phyloP scores from a whole-genome alignment of 1,140 invertebrate genomes.

The Thaumatotibia leucotreta region DNA sequence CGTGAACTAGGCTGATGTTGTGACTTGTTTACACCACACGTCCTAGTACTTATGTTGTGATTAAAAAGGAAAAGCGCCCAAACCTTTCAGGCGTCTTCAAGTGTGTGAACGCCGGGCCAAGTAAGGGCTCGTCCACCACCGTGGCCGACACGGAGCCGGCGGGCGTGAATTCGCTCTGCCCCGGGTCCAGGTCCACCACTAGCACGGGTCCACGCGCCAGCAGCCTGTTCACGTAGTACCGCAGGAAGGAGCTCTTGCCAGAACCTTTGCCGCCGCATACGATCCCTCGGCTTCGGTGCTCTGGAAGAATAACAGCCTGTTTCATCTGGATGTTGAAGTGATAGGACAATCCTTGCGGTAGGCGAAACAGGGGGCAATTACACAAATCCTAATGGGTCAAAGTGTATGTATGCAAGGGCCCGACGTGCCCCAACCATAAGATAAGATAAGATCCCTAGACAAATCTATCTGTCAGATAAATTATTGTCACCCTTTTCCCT shows the following conservation, averaged over 20 bases:
- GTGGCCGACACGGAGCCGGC: slow-evolving; percentile 83
- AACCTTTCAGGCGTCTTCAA: slow-evolving; percentile 78
- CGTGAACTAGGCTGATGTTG: too few species aligned
- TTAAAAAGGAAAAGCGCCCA: slow-evolving; percentile 17
- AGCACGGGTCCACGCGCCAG: slow-evolving; percentile 77
- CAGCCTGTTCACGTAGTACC: slow-evolving; percentile 82
- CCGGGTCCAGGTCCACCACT: slow-evolving; percentile 89
- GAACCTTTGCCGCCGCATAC: slow-evolving; percentile 85
- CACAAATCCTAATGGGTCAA: too few species aligned
- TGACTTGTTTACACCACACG: too few species aligned
- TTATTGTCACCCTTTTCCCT: too few species aligned
- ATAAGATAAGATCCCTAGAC: too few species aligned
- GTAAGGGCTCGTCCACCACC: slow-evolving; percentile 79
- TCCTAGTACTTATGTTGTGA: too few species aligned
- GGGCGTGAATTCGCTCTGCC: slow-evolving; percentile 88
- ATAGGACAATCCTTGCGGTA: too few species aligned
- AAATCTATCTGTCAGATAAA: too few species aligned
- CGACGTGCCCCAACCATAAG: too few species aligned
- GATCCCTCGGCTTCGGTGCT: slow-evolving; percentile 59
- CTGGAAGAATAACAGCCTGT: slow-evolving; percentile 20
- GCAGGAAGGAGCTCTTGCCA: slow-evolving; percentile 86
- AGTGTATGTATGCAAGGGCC: too few species aligned
- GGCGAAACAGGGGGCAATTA: too few species aligned
- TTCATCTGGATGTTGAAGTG: too few species aligned
- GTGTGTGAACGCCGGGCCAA: slow-evolving; percentile 89